Base-by-base conservation (phyloP, 2,797 vertebrate genomes). In the Sebastiscus tertius region DNA sequence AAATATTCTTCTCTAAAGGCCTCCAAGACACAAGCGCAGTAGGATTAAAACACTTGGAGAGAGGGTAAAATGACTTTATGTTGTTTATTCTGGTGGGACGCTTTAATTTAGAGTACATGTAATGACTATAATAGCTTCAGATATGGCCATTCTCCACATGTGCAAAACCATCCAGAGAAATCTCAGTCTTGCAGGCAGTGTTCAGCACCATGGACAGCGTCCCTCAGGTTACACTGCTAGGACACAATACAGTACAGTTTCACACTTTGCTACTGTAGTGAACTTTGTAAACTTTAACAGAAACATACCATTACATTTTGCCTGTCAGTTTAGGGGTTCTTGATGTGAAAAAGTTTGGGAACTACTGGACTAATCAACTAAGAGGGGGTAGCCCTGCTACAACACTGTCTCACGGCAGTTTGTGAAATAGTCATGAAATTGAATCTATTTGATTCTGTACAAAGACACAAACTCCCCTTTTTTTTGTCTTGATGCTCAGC, bases 161-260 rank as follows among this genome's bases (percentile, higher is more conserved):
- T 34, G 27, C 12, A 22, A 7, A 24, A 22, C 5, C 26, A 55
- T 36, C 26, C 4, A 60, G 31, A 72, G 24, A 75, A 29, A 59
- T 46, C 3, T 63, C 24, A 64, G 59, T 27, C 33, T 14, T 36
- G 56, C 75, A 70, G 62, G 31, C 75, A n/a, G 34, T 68, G 42
- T 76, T 86, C 86, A 88, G 86, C 34, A 88, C 83, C 83, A 81
- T 34, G 85, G 86, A 83, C 87, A 91, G 85, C 31, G n/a, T 29
- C 16, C 66, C 29, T 60, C 72, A 24, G 33, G 22, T 42, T 49
- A 8, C 7, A 12, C 49, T 26, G 66, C 10, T 67, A 22, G 20
- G 16, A 39, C 31, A 58, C 29, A 36, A 14, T 26, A 14, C 2
- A 18, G n/a, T 18, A 34, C 29, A 64, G 20, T 29, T 54, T 59